Evolutionary conservation across 2,113 vertebrate species (phyloP), one percentile per base, ranked within the genome.

Genomic region (Prunella fulvescens): DNA sequence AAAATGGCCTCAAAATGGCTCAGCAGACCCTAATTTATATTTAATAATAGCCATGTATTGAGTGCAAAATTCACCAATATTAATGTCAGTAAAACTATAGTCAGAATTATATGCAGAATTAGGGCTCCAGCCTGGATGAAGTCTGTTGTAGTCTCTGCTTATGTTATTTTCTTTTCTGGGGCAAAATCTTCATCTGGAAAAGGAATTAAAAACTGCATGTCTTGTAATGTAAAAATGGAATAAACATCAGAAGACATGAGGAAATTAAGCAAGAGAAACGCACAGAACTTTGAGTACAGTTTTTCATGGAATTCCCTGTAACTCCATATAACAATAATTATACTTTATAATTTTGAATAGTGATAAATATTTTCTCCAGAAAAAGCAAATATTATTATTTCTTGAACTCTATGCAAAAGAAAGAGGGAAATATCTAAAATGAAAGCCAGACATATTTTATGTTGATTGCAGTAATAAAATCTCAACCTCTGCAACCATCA

Each of bases 381-480:
- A 78, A 84, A 88, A 79, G 56, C 62, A 76, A 90, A 33, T 8
- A 19, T 83, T 83, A 7, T 69, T 67, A 44, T 83, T 86, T 88
- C 64, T 70, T 90, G 64, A 94, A 53, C 35, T 66, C 10, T 24
- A 14, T 22, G 58, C 8, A 47, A 87, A 69, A 87, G 10, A 77
- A 90, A 90, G 71, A 73, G 35, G 35, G 39, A 92, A 90, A 81
- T 70, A 73, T 51, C 83, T 90, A 71, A 94, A 96, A 91, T 50
- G 33, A 95, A 96, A 91, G 35, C 86, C 88, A 94, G 73, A 78
- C 80, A 88, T 94, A 93, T 95, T 96, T 96, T 86, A 94, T 51
- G 91, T 73, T 94, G 93, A 94, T 94, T 96, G 74, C 66, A 79
- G 93, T 70, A 90, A 95, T 96, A 97, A 96, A 96, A 97, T 62